Evolutionary conservation across 2,797 vertebrate genomes (phyloP), one percentile per base, ranked within the genome.

Genomic region (Oreortyx pictus): DNA sequence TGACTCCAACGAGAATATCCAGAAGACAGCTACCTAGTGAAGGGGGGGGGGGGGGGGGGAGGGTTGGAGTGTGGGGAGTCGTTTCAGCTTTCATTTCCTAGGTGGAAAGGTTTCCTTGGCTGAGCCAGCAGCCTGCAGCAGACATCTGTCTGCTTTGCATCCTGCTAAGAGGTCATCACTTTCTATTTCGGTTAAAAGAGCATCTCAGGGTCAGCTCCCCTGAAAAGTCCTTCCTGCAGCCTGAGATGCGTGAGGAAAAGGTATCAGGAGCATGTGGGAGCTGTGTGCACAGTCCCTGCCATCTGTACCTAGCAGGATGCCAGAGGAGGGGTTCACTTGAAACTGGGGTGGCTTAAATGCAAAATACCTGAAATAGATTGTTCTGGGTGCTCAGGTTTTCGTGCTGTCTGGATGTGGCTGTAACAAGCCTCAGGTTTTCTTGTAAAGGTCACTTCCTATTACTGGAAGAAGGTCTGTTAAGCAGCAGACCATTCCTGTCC

Each of bases 141-240:
- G 92, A 68, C 66, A 0, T 50, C 68, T 90, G 90, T 95, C 95
- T 96, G 92, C 89, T 93, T 82, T 92, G 89, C 92, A 95, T 96
- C 95, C 93, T 94, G 92, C 82, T 87, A 7, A 9, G 92, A 92
- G 89, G 76, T 66, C 87, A 81, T 77, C 1, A 16, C 64, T 94
- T 95, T 95, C 92, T 95, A 37, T 94, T 94, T 93, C 54, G 57
- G 85, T 93, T 92, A 62, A 35, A 83, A 81, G 73, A 91, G 82
- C 65, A 61, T 78, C 66, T 74, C 59, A 10, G 92, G 88, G 88
- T 86, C 84, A 88, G 59, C 41, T 78, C 72, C 82, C 61, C 79
- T 94, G 86, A 61, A 64, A 65, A 85, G 27, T 64, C 61, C 33
- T 92, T 90, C 68, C 56, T 64, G 68, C 57, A 71, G 52, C 29